Conservation (phyloP, 2,113 vertebrate genomes). For the Jaculus jaculus region DNA sequence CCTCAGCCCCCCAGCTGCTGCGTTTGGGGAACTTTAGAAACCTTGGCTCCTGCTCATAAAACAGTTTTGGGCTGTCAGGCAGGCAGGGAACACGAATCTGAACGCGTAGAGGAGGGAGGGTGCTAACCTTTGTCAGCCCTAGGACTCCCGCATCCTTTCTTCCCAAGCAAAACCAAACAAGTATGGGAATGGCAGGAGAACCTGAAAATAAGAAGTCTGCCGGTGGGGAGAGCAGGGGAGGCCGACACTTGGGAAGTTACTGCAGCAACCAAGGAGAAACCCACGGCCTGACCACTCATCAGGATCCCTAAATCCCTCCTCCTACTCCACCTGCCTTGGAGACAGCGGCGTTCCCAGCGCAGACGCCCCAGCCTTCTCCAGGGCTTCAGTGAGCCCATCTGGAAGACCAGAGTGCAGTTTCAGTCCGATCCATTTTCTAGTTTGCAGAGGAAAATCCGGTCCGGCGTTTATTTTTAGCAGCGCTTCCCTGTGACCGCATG, state of each 20-base stretch:
- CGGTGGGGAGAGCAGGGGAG: not conserved
- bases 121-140: not conserved
- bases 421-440: constrained; percentile 57
- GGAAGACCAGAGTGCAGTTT: not conserved
- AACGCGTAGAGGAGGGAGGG: not conserved
- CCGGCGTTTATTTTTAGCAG: constrained; percentile 75
- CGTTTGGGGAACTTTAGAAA: constrained; percentile 52
- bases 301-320: not conserved
- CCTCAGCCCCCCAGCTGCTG: not conserved
- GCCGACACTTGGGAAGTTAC: constrained; percentile 37
- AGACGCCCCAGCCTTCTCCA: not conserved
- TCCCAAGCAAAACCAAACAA: not conserved
- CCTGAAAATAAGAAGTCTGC: not conserved
- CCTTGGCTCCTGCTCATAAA: not conserved
- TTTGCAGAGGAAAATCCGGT: constrained; percentile 75
- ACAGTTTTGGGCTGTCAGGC: not conserved
- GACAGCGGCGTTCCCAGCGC: not conserved
- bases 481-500: constrained; percentile 64
- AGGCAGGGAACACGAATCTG: not conserved
- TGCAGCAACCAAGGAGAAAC: constrained; percentile 30
- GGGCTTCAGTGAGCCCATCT: constrained; percentile 9
- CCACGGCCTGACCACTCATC: not conserved
- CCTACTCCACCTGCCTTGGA: not conserved
- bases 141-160: not conserved
- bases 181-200: not conserved